Evolutionary conservation across 2,797 vertebrate genomes (phyloP), one percentile per base, ranked within the genome.

Genomic region (Lepilemur septentrionalis): DNA sequence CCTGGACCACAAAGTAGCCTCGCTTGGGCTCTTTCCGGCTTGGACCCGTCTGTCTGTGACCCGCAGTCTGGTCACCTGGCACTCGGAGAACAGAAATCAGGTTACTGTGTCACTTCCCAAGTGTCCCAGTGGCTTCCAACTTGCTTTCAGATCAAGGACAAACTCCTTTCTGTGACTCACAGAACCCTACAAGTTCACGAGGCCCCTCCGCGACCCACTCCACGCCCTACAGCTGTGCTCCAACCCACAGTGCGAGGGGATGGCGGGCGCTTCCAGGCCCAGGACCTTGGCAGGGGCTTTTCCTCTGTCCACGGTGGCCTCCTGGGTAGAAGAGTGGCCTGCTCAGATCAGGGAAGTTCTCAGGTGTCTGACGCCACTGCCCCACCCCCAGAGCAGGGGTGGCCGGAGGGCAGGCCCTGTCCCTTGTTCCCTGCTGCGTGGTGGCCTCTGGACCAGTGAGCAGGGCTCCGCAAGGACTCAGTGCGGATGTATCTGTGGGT

Each of bases 401-500:
- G 46, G 46, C 57, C 0, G 0, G 73, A 52, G 50, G 76, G 50
- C 22, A 15, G n/a, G 70, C 2, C 41, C 70, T 72, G 41, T 28
- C 70, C 13, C 3, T 25, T 41, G 7, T 72, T 28, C 30, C 18
- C 11, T 2, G 70, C 41, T 7, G 3, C 13, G 1, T 43, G 2
- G 1, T 2, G 6, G 70, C 41, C 13, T 1, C 7, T 0, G 25
- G 70, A 15, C 57, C 50, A 55, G 30, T 2, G 10, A 3, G 15
- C 32, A 52, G 11, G 2, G 32, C 48, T 17, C 41, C 3, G 8
- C 7, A 52, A 20, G 48, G 32, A 4, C 20, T 35, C 20, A 7
- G 32, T 12, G 32, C 0, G 1, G 4, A 9, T 25, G 2, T 25
- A 2, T 14, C n/a, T 9, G 7, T 13, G n/a, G 2, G 13, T 15